Evolutionary conservation across 2,888 invertebrate species (phyloP).

Genomic region (Cataglyphis altisquamis): DNA sequence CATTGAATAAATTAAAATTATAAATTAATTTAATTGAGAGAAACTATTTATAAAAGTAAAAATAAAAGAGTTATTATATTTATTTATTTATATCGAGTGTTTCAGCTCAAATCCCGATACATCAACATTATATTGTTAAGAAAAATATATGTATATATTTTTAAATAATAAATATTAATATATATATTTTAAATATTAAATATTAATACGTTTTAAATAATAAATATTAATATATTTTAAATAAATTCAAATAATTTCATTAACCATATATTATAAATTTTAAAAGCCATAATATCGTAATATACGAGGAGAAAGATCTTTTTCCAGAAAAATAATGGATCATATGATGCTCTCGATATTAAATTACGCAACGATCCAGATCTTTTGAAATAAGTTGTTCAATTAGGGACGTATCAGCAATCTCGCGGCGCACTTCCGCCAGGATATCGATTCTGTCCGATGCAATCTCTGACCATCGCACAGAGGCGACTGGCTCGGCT

Average conservation of each 20-base stretch:
- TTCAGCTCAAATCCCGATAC: neutral
- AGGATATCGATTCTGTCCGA: slow-evolving; percentile 69
- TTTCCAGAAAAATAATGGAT: neutral
- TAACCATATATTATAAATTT: neutral
- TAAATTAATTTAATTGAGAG: neutral
- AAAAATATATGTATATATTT: too few relatives aligned
- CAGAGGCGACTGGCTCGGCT: slow-evolving; percentile 18
- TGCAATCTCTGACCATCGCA: slow-evolving; percentile 59
- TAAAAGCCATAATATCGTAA: neutral
- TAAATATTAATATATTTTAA: neutral
- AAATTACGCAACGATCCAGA: slow-evolving; percentile 7
- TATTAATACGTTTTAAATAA: too few relatives aligned
- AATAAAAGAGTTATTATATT: neutral
- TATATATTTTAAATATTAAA: neutral
- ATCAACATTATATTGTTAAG: neutral
- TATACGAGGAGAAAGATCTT: neutral
- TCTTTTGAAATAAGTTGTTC: slow-evolving; percentile 27
- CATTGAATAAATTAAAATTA: neutral
- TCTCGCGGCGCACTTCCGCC: slow-evolving; percentile 52
- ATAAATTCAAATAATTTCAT: too few relatives aligned
- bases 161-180: neutral
- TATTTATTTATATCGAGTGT: neutral
- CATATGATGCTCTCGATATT: neutral
- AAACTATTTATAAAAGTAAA: neutral
- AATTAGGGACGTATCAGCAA: slow-evolving; percentile 37